Percentiles rank a stretch among this genome's conserved stretches.
These are phyloP conservation scores for Agrochola macilenta DNA, from an alignment of 2,888 invertebrate species.

Conservation along the genomic window DNA sequence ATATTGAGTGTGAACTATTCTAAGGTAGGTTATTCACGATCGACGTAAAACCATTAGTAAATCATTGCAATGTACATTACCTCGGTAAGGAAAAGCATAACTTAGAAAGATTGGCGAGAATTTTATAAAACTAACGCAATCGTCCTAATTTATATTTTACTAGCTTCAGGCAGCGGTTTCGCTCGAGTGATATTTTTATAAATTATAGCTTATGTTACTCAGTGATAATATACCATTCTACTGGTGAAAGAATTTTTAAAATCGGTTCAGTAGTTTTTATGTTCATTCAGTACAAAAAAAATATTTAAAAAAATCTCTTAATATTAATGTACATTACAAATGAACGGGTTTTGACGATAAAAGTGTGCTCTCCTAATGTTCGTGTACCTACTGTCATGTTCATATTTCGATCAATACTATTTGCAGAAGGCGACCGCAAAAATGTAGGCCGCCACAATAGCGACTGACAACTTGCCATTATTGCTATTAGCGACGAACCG, in stretches of 20 bases:
- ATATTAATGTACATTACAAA: no score
- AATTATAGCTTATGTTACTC: no score
- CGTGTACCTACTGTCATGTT: conserved; percentile 1
- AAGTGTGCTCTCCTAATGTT: neutral
- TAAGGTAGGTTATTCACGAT: neutral
- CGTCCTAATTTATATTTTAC: neutral
- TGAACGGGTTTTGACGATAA: neutral
- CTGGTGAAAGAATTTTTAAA: no score
- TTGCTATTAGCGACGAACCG: conserved; percentile 40
- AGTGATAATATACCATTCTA: no score
- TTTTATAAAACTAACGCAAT: neutral
- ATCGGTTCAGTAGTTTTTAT: no score
- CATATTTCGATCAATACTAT: conserved; percentile 43
- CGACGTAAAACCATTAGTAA: neutral
- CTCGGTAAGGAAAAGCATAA: neutral
- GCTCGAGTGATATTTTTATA: no score
- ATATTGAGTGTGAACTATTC: conserved; percentile 46
- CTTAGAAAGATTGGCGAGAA: neutral
- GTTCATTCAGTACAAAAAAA: no score
- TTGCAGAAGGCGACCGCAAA: conserved; percentile 39
- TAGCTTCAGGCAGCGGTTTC: no score
- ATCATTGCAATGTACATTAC: neutral
- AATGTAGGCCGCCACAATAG: conserved; percentile 54
- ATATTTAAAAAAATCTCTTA: no score
- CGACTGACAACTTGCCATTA: conserved; percentile 40